Evolutionary conservation across 2,797 vertebrate species (phyloP).

Genomic region (Yasuhikotakia modesta): DNA sequence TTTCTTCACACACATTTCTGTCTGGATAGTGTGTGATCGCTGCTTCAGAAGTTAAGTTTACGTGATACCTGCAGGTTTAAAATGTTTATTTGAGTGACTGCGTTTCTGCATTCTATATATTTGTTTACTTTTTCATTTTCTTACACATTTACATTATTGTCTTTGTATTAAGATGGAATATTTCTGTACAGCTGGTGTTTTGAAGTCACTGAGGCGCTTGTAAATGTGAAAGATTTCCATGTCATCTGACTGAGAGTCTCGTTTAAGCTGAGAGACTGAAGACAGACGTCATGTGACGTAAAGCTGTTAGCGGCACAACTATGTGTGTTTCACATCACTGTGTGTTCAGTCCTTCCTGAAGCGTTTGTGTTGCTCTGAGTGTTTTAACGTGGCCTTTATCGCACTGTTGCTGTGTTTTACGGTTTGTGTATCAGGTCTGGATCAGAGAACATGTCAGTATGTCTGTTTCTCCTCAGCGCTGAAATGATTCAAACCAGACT

Average conservation of each 20-base stretch:
- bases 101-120: too few relatives aligned
- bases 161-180: neutral
- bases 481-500: conserved; percentile 41
- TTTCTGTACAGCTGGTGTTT: neutral
- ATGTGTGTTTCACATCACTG: conserved; percentile 57
- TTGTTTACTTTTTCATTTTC: too few relatives aligned
- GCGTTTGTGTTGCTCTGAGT: conserved; percentile 43
- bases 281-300: conserved; percentile 37
- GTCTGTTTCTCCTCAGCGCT: conserved; percentile 54
- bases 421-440: conserved; percentile 26
- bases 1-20: too few relatives aligned
- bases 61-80: too few relatives aligned
- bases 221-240: conserved; percentile 2
- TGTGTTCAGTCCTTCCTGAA: conserved; percentile 48
- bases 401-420: neutral
- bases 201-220: neutral
- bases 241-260: conserved; percentile 22
- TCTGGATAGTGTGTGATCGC: too few relatives aligned
- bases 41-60: neutral
- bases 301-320: conserved; percentile 56
- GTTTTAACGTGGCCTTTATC: conserved; percentile 32
- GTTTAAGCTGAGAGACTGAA: conserved; percentile 4
- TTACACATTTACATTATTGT: too few relatives aligned
- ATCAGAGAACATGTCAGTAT: conserved; percentile 29
- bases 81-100: too few relatives aligned